phyloP scores from a whole-genome alignment of 2,888 invertebrate genomes.

The Metallyticus violacea region DNA sequence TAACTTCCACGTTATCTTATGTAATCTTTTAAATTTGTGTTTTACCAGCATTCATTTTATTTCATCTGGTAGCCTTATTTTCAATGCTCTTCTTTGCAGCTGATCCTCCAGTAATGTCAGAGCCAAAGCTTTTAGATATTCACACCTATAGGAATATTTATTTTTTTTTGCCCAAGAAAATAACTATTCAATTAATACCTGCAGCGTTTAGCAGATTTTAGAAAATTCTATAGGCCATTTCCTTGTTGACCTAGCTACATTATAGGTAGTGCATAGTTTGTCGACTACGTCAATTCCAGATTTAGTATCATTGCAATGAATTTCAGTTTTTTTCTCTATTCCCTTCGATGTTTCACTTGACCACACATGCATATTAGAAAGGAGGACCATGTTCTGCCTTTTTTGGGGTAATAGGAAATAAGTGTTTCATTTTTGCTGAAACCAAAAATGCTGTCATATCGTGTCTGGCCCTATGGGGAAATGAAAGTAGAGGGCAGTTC shows the following conservation, averaged over 20 bases:
- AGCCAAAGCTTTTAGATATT: background rate
- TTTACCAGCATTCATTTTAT: background rate
- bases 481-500: background rate
- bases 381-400: slow-evolving; percentile 6
- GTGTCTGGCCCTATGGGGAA: background rate
- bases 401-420: slow-evolving; percentile 27
- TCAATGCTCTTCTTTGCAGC: background rate
- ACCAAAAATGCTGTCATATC: slow-evolving; percentile 21
- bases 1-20: background rate
- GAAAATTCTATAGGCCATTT: slow-evolving; percentile 5
- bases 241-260: background rate
- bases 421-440: slow-evolving; percentile 24
- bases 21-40: background rate
- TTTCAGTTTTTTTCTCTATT: background rate
- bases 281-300: slow-evolving; percentile 23
- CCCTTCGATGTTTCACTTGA: background rate
- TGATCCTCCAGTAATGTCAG: background rate
- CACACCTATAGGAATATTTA: background rate
- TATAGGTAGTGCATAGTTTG: slow-evolving; percentile 7
- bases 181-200: background rate
- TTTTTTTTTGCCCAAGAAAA: too few species aligned
- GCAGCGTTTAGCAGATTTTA: background rate
- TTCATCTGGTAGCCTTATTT: background rate
- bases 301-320: background rate
- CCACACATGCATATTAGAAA: background rate